Evolutionary conservation across 1,140 invertebrate genomes (phyloP).

Genomic region (Uloborus diversus): DNA sequence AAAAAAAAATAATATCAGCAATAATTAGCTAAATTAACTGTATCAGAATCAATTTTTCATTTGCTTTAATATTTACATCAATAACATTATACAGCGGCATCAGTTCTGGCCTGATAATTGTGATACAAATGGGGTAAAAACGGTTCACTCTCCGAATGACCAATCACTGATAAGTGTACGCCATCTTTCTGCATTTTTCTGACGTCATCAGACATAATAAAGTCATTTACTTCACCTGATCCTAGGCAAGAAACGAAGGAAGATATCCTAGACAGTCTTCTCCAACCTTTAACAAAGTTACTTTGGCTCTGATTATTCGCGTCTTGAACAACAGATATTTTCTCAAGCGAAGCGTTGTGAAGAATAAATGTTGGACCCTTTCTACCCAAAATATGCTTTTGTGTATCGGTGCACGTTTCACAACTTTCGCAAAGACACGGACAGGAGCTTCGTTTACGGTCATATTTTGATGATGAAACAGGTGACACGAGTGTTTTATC

Average conservation of each 20-base stretch:
- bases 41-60: too few relatives aligned
- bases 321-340: not conserved
- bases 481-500: not conserved
- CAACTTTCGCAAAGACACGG: conserved; percentile 32
- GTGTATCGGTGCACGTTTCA: not conserved
- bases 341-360: not conserved
- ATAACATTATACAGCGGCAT: conserved; percentile 12
- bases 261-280: conserved; percentile 10
- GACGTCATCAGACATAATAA: not conserved
- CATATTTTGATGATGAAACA: not conserved
- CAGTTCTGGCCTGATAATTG: not conserved
- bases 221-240: conserved; percentile 29
- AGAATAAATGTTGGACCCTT: conserved; percentile 1
- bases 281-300: not conserved
- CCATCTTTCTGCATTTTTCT: not conserved
- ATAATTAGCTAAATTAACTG: too few relatives aligned
- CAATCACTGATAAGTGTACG: conserved; percentile 15
- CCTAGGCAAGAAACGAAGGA: conserved; percentile 40
- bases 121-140: conserved; percentile 25
- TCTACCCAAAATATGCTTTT: not conserved
- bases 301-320: not conserved
- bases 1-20: too few relatives aligned
- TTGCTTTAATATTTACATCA: too few relatives aligned
- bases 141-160: conserved; percentile 41
- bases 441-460: conserved; percentile 24